Base-by-base conservation (phyloP, 2,113 vertebrate genomes). In the Myotis davidii region DNA sequence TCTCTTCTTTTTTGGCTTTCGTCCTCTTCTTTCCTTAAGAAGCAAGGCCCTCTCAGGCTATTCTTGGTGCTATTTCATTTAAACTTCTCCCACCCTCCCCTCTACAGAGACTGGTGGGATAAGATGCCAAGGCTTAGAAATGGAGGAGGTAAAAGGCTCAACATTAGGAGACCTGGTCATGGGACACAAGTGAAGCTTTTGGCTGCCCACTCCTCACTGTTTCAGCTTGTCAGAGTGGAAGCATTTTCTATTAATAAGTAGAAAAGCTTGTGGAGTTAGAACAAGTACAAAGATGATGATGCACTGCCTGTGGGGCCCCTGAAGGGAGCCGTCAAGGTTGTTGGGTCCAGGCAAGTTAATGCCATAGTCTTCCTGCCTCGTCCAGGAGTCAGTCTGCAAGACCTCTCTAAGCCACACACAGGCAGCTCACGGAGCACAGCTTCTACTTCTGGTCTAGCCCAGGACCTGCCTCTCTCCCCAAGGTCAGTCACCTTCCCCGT, bases 121-220 rank as follows among this genome's bases (percentile, higher is more conserved):
- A 17, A 64, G 64, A 78, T 25, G 37, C 70, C 18, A 52, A 56
- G 39, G 50, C 25, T 4, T 25, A 64, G 50, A 20, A 11, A 6
- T 32, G 42, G 9, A 73, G 20, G 45, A 87, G 0, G 7, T 17
- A 39, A 79, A 56, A 85, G 50, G 2, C 7, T 34, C 9, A 25
- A 2, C 23, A 12, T 1, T 18, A 10, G 12, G 34, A 84, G 77
- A 27, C 23, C 32, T 9, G 59, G 25, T 78, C 88, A 6, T 14
- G 25, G 29, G 79, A 48, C 25, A 45, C 14, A 18, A 17, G 5
- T 48, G 61, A 32, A 21, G 5, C 20, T 29, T 1, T 4, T 10
- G 14, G 27, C n/a, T 42, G 20, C 17, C 32, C 25, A 0, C 7
- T 7, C 9, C 0, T 64, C 8, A 4, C 21, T 25, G 21, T 17